phyloP scores from a whole-genome alignment of 2,888 invertebrate genomes.

The Drosophila ustulata region DNA sequence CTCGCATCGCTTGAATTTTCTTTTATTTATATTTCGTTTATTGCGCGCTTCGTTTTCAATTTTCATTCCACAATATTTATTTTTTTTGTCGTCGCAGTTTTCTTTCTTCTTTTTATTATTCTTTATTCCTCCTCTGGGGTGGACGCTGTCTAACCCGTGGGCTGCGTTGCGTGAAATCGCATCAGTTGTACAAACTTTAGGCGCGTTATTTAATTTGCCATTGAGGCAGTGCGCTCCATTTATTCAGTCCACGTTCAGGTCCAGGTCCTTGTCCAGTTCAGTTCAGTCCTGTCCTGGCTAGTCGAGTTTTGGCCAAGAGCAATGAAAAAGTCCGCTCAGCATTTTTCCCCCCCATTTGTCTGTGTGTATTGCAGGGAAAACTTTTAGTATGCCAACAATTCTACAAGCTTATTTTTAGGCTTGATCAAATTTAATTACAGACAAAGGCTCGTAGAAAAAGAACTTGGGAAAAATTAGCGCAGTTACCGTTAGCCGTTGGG shows the following conservation, averaged over 20 bases:
- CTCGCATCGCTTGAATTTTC: slow-evolving; percentile 44
- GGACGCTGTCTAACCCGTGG: slow-evolving; percentile 54
- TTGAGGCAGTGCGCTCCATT: slow-evolving; percentile 78
- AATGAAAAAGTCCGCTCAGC: slow-evolving; percentile 42
- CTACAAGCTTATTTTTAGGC: slow-evolving; percentile 43
- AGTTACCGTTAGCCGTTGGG: slow-evolving; percentile 4
- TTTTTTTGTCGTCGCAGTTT: slow-evolving; percentile 18
- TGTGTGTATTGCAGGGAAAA: slow-evolving; percentile 28
- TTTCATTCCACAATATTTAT: slow-evolving; percentile 43
- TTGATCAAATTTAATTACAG: slow-evolving; percentile 74
- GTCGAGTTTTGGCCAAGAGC: slow-evolving; percentile 23
- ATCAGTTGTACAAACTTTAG: slow-evolving; percentile 79
- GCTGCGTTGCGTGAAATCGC: slow-evolving; percentile 77
- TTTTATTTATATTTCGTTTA: slow-evolving; percentile 59
- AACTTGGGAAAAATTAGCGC: slow-evolving; percentile 46
- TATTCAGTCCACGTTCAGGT: slow-evolving; percentile 57
- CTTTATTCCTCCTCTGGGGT: slow-evolving; percentile 34
- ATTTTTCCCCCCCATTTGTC: slow-evolving; percentile 17
- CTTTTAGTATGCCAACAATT: slow-evolving; percentile 45
- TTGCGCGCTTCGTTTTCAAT: slow-evolving; percentile 59
- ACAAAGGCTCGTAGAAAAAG: slow-evolving; percentile 43
- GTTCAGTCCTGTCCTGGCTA: slow-evolving; percentile 1
- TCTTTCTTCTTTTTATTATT: slow-evolving; percentile 14
- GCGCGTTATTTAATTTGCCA: slow-evolving; percentile 80
- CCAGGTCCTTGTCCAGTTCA: slow-evolving; percentile 33